Conservation (phyloP, 2,888 invertebrate genomes). For the Tetragonula carbonaria region DNA sequence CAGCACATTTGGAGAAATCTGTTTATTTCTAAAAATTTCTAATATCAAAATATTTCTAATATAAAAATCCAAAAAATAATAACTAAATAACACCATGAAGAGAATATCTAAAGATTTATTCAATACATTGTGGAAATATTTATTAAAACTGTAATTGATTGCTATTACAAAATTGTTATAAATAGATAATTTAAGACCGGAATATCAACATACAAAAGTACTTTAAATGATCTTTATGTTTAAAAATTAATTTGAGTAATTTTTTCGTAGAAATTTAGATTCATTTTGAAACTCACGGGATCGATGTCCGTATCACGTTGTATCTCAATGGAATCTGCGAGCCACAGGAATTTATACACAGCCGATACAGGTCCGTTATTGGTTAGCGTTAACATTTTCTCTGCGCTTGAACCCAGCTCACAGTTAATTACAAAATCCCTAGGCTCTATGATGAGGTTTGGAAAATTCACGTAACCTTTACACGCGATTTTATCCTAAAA, state of each 20-base stretch:
- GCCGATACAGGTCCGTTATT: slow-evolving; percentile 86
- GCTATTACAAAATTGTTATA: too few species aligned
- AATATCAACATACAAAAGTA: too few species aligned
- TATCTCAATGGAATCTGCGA: slow-evolving; percentile 58
- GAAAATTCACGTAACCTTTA: slow-evolving; percentile 88
- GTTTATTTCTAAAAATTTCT: too few species aligned
- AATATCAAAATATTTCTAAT: too few species aligned
- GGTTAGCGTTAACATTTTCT: slow-evolving; percentile 84
- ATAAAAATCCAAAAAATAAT: too few species aligned
- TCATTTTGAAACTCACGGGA: slow-evolving; percentile 20
- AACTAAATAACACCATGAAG: too few species aligned
- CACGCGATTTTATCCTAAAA: slow-evolving; percentile 88
- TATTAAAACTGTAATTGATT: too few species aligned
- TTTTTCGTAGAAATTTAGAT: not conserved
- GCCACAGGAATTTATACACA: slow-evolving; percentile 83
- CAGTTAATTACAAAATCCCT: slow-evolving; percentile 87
- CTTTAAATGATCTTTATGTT: too few species aligned
- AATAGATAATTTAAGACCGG: too few species aligned
- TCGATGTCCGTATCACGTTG: slow-evolving; percentile 10
- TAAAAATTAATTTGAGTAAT: not conserved
- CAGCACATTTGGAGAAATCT: too few species aligned
- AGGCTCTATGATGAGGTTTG: slow-evolving; percentile 87
- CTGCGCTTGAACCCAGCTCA: slow-evolving; percentile 84
- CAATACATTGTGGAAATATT: too few species aligned
- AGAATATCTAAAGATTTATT: too few species aligned